Evolutionary conservation across 2,797 vertebrate species (phyloP), one percentile per base, ranked within the genome.

Genomic region (Triplophysa yarkandensis): DNA sequence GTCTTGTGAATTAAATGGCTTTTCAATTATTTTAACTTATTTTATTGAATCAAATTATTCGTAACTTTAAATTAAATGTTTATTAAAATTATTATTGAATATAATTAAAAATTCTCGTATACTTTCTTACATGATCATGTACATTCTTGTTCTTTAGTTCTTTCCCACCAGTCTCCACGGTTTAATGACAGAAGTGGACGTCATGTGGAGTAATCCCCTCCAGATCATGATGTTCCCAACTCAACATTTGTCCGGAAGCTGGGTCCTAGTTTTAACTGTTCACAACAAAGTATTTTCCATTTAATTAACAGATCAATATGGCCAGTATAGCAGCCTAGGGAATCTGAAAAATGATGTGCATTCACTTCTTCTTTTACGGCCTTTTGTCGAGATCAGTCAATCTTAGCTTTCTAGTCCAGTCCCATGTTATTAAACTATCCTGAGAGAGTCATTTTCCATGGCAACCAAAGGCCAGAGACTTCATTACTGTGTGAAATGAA

Each of bases 401-500:
- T 27, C 21, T 4, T 14, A 34, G 36, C 6, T 41, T 34, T 30
- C 3, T 57, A 23, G 39, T 55, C 39, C 19, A 60, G 19, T 28
- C 17, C 27, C 9, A 28, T 64, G 21, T 70, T 34, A 3, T 32
- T 54, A 44, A 58, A 48, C 41, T 10, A 1, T n/a, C 43, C 44
- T 27, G 23, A 39, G 39, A 27, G 28, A 4, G 62, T 11, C 1
- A 58, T 67, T 74, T 74, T 60, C 30, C 52, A 46, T 67, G 52
- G 63, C 62, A 74, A 74, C 39, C 62, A 23, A 36, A 66, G 36
- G 7, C 25, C 52, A 68, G 63, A 36, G 41, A 48, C 30, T 61
- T 39, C 2, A 46, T 63, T 73, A 63, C 21, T 60, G 30, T 41
- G 64, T 28, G 28, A 61, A 75, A 68, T 61, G 32, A 68, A 50